These are phyloP conservation scores for Hippocampus comes DNA, from an alignment of 2,113 vertebrate genomes.

Conservation along the genomic window DNA sequence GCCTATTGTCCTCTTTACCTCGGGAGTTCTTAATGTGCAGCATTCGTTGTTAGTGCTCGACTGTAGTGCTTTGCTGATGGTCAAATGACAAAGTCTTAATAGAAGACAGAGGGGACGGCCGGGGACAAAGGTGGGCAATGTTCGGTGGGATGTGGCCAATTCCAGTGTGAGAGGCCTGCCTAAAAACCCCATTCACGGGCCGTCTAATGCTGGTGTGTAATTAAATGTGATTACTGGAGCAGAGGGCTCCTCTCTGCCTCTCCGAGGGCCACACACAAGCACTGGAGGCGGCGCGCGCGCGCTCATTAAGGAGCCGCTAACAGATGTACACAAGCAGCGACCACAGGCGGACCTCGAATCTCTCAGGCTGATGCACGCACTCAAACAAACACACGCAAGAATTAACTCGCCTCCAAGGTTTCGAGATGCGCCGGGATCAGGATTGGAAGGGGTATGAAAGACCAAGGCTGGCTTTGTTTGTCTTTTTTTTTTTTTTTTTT, in stretches of 20 bases:
- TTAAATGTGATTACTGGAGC: conserved; percentile 82
- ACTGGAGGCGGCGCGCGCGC: conserved; percentile 60
- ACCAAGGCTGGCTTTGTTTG: not conserved
- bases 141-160: conserved; percentile 70
- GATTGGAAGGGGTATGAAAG: conserved; percentile 9
- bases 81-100: conserved; percentile 75
- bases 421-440: conserved; percentile 6
- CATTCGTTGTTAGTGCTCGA: conserved; percentile 67
- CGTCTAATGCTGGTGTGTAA: conserved; percentile 75
- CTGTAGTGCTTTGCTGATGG: conserved; percentile 65
- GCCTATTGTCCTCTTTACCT: conserved; percentile 66
- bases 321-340: conserved; percentile 64
- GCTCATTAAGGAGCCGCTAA: conserved; percentile 70
- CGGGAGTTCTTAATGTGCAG: conserved; percentile 63
- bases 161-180: conserved; percentile 70
- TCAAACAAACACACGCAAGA: conserved; percentile 34
- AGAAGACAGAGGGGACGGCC: conserved; percentile 64
- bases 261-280: conserved; percentile 70
- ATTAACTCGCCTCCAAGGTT: conserved; percentile 15
- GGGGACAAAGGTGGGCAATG: conserved; percentile 78
- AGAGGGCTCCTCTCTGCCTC: conserved; percentile 65
- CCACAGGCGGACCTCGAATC: conserved; percentile 54
- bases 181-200: conserved; percentile 77
- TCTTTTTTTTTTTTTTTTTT: not conserved
- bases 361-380: conserved; percentile 16